A percentile compares a stretch with the other conserved stretches of the same genome.
Conservation (phyloP, 2,888 invertebrate species). For the Nasonovia ribisnigri region DNA sequence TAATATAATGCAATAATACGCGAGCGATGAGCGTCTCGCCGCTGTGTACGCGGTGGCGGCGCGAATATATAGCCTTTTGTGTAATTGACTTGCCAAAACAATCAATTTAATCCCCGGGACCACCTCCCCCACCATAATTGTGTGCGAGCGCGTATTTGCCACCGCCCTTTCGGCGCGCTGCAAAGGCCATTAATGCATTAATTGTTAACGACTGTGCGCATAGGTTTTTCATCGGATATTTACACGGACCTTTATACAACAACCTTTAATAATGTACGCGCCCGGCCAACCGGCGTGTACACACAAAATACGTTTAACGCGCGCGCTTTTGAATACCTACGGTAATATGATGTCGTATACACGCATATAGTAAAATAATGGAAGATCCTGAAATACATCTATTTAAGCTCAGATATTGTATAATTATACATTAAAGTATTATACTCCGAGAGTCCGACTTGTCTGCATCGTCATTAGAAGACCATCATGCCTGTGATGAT, state of each 20-base stretch:
- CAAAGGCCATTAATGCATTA: constrained; percentile 63
- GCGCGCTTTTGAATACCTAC: background rate
- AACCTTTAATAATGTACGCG: constrained; percentile 49
- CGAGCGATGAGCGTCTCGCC: constrained; percentile 41
- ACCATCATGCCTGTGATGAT: too few species aligned
- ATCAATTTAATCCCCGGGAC: constrained; percentile 56
- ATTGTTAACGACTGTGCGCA: constrained; percentile 57
- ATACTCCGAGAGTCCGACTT: too few species aligned
- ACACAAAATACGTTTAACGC: background rate
- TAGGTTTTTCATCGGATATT: constrained; percentile 53
- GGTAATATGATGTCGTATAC: background rate
- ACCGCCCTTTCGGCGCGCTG: constrained; percentile 46
- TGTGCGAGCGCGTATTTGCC: constrained; percentile 20
- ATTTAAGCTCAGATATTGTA: background rate
- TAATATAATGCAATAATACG: constrained; percentile 47
- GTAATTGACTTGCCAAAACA: constrained; percentile 64
- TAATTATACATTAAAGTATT: too few species aligned
- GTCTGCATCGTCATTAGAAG: too few species aligned
- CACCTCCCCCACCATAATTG: background rate
- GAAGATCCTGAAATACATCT: background rate
- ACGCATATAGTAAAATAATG: too few species aligned
- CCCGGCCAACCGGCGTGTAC: background rate
- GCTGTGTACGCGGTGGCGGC: background rate
- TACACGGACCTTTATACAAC: constrained; percentile 62
- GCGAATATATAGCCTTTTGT: constrained; percentile 47